These are phyloP conservation scores for Anthoscopus minutus DNA, from an alignment of 2,113 vertebrate species.

Conservation along the genomic window DNA sequence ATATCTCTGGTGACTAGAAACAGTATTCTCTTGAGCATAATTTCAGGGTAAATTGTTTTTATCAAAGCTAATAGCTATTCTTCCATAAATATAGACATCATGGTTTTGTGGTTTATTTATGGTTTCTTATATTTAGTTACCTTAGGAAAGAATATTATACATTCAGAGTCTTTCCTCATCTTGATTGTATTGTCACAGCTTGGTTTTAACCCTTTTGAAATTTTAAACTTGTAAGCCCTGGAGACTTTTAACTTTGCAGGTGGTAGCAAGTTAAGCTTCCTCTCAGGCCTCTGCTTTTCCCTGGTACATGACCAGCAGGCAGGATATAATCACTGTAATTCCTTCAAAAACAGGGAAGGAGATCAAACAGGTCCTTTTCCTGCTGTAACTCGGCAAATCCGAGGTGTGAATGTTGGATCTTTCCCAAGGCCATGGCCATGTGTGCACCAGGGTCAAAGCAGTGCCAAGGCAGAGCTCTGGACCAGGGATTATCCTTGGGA, in stretches of 20 bases:
- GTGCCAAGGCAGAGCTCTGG: not conserved
- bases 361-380: not conserved
- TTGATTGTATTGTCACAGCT: not conserved
- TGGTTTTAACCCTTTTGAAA: not conserved
- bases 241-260: not conserved
- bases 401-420: not conserved
- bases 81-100: not conserved
- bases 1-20: not conserved
- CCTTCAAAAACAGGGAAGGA: not conserved
- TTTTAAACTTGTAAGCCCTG: not conserved
- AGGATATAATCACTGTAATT: not conserved
- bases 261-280: not conserved
- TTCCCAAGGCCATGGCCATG: not conserved
- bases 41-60: not conserved
- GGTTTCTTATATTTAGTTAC: not conserved
- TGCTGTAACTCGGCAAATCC: not conserved
- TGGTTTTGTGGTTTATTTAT: not conserved
- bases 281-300: not conserved
- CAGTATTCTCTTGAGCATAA: not conserved
- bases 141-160: not conserved
- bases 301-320: not conserved
- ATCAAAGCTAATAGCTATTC: not conserved
- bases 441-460: not conserved
- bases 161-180: not conserved
- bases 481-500: not conserved